Conservation (phyloP, 2,888 invertebrate species). For the Nebria salina region DNA sequence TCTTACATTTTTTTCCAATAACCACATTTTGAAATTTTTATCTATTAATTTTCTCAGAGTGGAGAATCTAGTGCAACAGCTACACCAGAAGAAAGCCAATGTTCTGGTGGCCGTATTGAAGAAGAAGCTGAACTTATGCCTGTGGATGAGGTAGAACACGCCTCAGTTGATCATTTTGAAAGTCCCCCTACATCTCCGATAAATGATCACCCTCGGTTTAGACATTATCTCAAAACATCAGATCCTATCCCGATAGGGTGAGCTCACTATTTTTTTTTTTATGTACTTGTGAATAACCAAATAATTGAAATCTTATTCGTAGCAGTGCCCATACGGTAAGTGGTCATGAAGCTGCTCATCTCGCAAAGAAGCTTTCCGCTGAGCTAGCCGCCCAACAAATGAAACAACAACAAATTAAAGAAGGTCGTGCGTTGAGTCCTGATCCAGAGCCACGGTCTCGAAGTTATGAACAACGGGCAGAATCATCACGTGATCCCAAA, state of each 20-base stretch:
- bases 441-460: conserved; percentile 72
- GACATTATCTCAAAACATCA: conserved; percentile 67
- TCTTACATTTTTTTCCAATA: neutral
- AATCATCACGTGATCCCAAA: conserved; percentile 49
- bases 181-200: conserved; percentile 49
- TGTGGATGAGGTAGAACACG: conserved; percentile 52
- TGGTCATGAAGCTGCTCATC: conserved; percentile 80
- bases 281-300: neutral
- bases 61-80: conserved; percentile 72
- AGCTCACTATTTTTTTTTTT: conserved; percentile 50
- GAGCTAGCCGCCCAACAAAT: conserved; percentile 64
- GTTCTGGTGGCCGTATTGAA: conserved; percentile 71
- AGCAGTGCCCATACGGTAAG: conserved; percentile 78
- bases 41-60: conserved; percentile 61
- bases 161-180: conserved; percentile 9
- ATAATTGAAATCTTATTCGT: conserved; percentile 48
- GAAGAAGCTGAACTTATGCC: conserved; percentile 71
- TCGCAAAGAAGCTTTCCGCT: conserved; percentile 76
- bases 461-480: conserved; percentile 70
- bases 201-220: conserved; percentile 40
- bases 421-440: conserved; percentile 62
- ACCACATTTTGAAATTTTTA: neutral
- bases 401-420: neutral
- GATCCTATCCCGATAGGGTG: conserved; percentile 83
- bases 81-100: conserved; percentile 63